A percentile compares a stretch with the other conserved stretches of the same genome.
Evolutionary conservation across 2,888 invertebrate genomes (phyloP).

Genomic region (Priocnemis perturbator): DNA sequence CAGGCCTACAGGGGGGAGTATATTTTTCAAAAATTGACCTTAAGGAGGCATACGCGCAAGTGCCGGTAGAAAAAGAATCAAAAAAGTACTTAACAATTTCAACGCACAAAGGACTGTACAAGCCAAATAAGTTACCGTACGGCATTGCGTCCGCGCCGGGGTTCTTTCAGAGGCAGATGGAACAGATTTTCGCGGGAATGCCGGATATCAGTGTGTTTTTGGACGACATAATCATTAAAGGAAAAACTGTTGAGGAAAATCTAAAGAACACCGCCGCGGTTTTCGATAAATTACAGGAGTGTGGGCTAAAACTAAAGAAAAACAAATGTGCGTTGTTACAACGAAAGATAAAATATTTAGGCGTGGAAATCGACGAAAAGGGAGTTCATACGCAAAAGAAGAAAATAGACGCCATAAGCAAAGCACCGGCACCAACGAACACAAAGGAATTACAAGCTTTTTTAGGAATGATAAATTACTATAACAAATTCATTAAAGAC

Average conservation of each 20-base stretch:
- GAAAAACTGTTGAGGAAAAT: too few relatives aligned
- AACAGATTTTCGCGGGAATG: constrained; percentile 21
- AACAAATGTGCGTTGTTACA: too few relatives aligned
- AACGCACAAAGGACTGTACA: too few relatives aligned
- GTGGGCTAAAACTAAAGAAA: constrained; percentile 53
- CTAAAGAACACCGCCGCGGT: too few relatives aligned
- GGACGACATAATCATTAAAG: constrained; percentile 46
- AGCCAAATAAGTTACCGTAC: constrained; percentile 21
- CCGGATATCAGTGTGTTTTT: constrained; percentile 34
- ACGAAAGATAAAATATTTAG: too few relatives aligned
- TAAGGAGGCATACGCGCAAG: too few relatives aligned
- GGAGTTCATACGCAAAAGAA: constrained; percentile 31
- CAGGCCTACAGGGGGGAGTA: too few relatives aligned
- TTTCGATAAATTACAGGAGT: too few relatives aligned
- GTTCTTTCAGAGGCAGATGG: constrained; percentile 36
- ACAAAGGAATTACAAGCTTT: constrained; percentile 14
- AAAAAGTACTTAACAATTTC: too few relatives aligned
- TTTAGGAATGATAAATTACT: constrained; percentile 21
- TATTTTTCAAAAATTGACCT: too few relatives aligned
- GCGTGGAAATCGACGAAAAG: too few relatives aligned
- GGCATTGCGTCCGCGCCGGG: constrained; percentile 29
- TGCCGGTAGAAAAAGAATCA: constrained; percentile 23
- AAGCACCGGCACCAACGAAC: neutral
- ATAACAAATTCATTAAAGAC: constrained; percentile 21
- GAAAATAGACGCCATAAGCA: constrained; percentile 8